A percentile compares a stretch with the other conserved stretches of the same genome.
Evolutionary conservation across 23 tunicate species (phyloP).

Genomic region (Phallusia fumigata): DNA sequence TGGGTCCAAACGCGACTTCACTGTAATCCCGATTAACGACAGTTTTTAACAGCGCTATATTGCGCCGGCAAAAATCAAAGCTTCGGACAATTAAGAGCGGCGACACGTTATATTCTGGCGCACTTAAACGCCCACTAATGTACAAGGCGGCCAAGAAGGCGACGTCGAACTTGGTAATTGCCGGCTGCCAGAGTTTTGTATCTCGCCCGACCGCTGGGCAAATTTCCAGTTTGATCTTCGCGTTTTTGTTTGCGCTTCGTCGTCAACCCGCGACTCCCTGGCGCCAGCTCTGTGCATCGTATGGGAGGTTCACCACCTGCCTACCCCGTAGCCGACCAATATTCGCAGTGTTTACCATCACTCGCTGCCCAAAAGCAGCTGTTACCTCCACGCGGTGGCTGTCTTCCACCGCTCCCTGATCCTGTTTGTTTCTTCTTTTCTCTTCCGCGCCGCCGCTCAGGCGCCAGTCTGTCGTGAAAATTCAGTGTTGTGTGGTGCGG

Average conservation of each 20-base stretch:
- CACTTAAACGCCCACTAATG: conserved; percentile 2
- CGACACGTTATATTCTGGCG: background rate
- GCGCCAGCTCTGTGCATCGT: conserved; percentile 38
- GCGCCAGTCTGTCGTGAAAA: conserved; percentile 69
- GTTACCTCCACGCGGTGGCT: conserved; percentile 33
- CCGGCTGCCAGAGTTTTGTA: background rate
- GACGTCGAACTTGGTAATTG: background rate
- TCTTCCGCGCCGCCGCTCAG: conserved; percentile 29
- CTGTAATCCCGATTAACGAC: background rate
- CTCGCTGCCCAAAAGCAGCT: conserved; percentile 49
- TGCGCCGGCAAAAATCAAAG: background rate
- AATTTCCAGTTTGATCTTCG: conserved; percentile 29
- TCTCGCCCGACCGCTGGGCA: conserved; percentile 14
- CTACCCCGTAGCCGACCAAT: conserved; percentile 13
- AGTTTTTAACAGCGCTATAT: background rate
- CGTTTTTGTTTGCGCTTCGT: conserved; percentile 55
- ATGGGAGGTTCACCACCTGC: conserved; percentile 57
- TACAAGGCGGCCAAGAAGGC: background rate
- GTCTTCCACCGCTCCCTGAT: background rate
- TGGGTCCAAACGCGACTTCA: background rate
- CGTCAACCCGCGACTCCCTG: conserved; percentile 42
- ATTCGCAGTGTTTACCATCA: conserved; percentile 36
- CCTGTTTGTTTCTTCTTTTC: conserved; percentile 55
- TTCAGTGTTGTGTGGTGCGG: conserved; percentile 2
- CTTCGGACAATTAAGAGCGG: background rate